A percentile compares a stretch with the other conserved stretches of the same genome.
Conservation (phyloP, 2,113 vertebrate species). For the Petaurus breviceps region DNA sequence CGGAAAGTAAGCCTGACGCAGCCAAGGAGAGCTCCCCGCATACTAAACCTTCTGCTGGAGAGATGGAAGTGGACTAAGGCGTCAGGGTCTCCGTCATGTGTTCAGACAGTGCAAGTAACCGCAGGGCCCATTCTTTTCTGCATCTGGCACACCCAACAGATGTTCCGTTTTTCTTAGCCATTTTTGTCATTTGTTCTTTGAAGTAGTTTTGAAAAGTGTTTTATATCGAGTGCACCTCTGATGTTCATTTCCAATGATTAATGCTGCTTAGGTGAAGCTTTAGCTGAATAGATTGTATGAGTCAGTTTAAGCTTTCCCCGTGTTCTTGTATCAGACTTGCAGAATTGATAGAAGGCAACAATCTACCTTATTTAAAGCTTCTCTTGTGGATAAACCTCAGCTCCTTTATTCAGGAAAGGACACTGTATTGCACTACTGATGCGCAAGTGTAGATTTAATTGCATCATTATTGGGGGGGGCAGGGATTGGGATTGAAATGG, state of each 20-base stretch:
- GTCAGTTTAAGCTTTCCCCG: slow-evolving; percentile 83
- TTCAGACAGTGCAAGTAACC: slow-evolving; percentile 83
- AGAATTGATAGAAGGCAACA: slow-evolving; percentile 82
- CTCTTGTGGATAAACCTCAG: slow-evolving; percentile 84
- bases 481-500: slow-evolving; percentile 81
- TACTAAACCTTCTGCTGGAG: slow-evolving; percentile 85
- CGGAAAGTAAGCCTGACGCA: slow-evolving; percentile 85
- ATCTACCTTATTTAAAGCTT: slow-evolving; percentile 86
- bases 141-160: slow-evolving; percentile 80
- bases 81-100: slow-evolving; percentile 65
- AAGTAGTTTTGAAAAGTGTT: slow-evolving; percentile 85
- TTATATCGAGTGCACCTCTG: slow-evolving; percentile 82
- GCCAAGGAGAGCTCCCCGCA: slow-evolving; percentile 87
- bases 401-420: slow-evolving; percentile 84
- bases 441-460: slow-evolving; percentile 82
- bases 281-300: slow-evolving; percentile 85
- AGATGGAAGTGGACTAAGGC: slow-evolving; percentile 96
- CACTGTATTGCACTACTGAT: slow-evolving; percentile 85
- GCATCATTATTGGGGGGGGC: slow-evolving; percentile 81
- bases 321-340: slow-evolving; percentile 84
- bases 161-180: slow-evolving; percentile 83
- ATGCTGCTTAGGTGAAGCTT: slow-evolving; percentile 84
- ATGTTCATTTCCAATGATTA: slow-evolving; percentile 82
- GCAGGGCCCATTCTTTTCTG: slow-evolving; percentile 83
- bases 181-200: slow-evolving; percentile 85